These are phyloP conservation scores for Sebastes aleutianus DNA, from an alignment of 2,797 vertebrate genomes.

Conservation along the genomic window DNA sequence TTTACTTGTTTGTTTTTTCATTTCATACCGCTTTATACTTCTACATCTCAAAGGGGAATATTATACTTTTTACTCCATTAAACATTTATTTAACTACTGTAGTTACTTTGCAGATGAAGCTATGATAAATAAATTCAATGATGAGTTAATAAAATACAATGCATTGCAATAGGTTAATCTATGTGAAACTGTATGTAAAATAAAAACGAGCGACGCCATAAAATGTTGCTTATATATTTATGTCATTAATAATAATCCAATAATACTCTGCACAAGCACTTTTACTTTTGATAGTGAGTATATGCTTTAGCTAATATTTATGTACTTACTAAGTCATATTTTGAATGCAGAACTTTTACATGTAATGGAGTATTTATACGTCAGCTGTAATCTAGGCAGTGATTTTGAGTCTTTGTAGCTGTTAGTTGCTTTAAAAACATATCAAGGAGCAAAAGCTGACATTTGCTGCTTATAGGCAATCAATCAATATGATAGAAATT, in stretches of 20 bases:
- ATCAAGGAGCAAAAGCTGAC: not conserved
- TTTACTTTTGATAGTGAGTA: too few species aligned
- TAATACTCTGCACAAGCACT: too few species aligned
- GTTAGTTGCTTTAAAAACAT: not conserved
- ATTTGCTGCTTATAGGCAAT: not conserved
- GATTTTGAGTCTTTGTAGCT: rapidly evolving
- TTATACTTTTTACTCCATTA: not conserved
- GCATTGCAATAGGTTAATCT: not conserved
- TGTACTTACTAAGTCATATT: too few species aligned
- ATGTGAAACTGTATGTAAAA: not conserved
- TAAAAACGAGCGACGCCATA: not conserved
- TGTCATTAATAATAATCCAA: too few species aligned
- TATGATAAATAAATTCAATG: not conserved
- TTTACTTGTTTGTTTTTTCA: not conserved
- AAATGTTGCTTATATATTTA: too few species aligned
- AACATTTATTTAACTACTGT: not conserved
- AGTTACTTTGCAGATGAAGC: not conserved
- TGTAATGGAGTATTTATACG: not conserved
- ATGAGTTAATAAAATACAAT: not conserved
- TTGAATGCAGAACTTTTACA: too few species aligned
- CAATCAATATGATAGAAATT: not conserved
- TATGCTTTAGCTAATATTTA: too few species aligned
- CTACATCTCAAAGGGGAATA: too few species aligned
- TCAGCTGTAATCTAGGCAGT: too few species aligned
- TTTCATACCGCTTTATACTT: too few species aligned